phyloP scores from a whole-genome alignment of 53 echinoderm and acorn worm species.

The Astropecten irregularis region DNA sequence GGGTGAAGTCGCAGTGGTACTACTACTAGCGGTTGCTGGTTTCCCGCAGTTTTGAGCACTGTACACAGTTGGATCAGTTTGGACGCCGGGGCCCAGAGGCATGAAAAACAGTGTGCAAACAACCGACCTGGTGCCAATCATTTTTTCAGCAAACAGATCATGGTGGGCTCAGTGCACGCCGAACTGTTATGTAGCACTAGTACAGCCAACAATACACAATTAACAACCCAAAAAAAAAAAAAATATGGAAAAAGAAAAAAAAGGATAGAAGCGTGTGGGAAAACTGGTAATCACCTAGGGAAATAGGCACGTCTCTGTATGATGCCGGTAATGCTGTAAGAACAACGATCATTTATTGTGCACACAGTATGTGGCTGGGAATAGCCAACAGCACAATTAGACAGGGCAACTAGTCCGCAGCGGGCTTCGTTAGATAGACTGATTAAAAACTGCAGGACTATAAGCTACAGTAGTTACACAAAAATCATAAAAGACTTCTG shows the following conservation, averaged over 20 bases:
- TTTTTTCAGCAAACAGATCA: conserved; percentile 29
- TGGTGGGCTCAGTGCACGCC: conserved; percentile 4
- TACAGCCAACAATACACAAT: conserved; percentile 28
- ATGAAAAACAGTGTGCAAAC: background rate
- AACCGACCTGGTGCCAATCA: conserved; percentile 19
- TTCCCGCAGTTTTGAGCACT: background rate
- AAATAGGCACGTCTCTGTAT: background rate
- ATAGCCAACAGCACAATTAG: background rate
- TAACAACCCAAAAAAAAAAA: background rate
- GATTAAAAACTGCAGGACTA: background rate
- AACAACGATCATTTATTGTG: conserved; percentile 18
- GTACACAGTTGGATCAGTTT: conserved; percentile 2
- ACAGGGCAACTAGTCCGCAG: conserved; percentile 9
- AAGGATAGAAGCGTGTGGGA: too few relatives aligned
- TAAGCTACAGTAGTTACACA: too few relatives aligned
- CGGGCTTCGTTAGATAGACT: too few relatives aligned
- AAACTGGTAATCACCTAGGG: too few relatives aligned
- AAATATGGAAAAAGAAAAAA: too few relatives aligned
- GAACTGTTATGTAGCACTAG: conserved; percentile 2
- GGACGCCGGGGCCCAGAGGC: background rate
- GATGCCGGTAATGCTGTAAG: conserved; percentile 6
- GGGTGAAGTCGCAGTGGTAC: too few relatives aligned
- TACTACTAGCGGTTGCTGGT: too few relatives aligned
- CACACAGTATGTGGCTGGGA: background rate
- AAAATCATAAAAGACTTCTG: too few relatives aligned